These are phyloP conservation scores for Marisa cornuarietis DNA, from an alignment of 1,140 invertebrate species.

Conservation along the genomic window DNA sequence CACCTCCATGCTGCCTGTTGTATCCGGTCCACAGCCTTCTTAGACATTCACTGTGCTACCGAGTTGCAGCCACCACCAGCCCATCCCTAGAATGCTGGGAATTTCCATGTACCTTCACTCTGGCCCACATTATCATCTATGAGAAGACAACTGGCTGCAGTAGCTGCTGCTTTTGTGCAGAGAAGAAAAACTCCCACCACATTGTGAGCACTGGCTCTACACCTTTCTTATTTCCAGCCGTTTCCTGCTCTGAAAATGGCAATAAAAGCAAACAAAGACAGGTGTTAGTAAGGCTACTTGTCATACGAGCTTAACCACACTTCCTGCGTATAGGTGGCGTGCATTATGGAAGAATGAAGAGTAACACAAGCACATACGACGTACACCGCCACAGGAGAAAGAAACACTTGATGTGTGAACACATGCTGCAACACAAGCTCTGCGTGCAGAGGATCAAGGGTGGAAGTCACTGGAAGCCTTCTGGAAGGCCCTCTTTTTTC, in stretches of 20 bases:
- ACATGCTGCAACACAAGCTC: not conserved
- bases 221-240: slow-evolving; percentile 54
- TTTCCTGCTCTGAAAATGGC: slow-evolving; percentile 53
- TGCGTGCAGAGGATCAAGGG: not conserved
- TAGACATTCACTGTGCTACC: too few species aligned
- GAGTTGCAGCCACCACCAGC: too few species aligned
- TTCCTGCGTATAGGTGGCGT: not conserved
- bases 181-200: too few species aligned
- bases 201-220: slow-evolving; percentile 12
- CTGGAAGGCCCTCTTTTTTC: not conserved
- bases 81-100: too few species aligned
- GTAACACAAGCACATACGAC: not conserved
- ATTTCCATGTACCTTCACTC: too few species aligned
- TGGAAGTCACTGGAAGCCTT: not conserved
- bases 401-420: not conserved
- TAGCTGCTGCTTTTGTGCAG: too few species aligned
- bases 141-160: too few species aligned
- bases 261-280: slow-evolving; percentile 33
- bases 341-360: not conserved
- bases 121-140: too few species aligned
- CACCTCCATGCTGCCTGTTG: too few species aligned
- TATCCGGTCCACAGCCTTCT: too few species aligned
- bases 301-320: not conserved
- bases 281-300: slow-evolving; percentile 9
- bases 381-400: not conserved